A percentile compares a stretch with the other conserved stretches of the same genome.
Evolutionary conservation across 1,140 invertebrate genomes (phyloP).

Genomic region (Leucophenga varia): DNA sequence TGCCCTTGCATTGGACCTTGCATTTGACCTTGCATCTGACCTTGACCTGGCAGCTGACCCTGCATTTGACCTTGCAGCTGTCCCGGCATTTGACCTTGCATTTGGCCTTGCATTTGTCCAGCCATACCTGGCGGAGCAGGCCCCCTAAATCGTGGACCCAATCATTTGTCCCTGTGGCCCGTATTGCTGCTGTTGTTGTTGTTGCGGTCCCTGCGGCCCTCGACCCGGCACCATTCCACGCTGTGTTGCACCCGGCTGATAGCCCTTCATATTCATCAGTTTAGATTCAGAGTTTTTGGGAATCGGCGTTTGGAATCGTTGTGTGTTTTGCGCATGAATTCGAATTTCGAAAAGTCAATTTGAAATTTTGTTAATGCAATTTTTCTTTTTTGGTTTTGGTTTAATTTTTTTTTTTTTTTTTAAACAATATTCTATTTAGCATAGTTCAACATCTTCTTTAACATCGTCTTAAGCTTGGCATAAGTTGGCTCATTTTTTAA

Average conservation of each 20-base stretch:
- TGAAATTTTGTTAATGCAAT: slow-evolving; percentile 49
- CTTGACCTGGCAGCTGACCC: slow-evolving; percentile 17
- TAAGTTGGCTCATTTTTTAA: too few species aligned
- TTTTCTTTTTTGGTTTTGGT: slow-evolving; percentile 28
- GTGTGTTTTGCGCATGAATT: slow-evolving; percentile 31
- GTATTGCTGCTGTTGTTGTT: slow-evolving; percentile 48
- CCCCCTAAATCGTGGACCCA: slow-evolving; percentile 38
- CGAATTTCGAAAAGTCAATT: slow-evolving; percentile 50
- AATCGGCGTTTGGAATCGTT: slow-evolving; percentile 4
- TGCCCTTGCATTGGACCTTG: slow-evolving; percentile 4
- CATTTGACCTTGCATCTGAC: slow-evolving; percentile 33
- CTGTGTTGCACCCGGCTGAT: slow-evolving; percentile 46
- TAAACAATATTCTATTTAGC: slow-evolving; percentile 49
- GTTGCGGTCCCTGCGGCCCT: slow-evolving; percentile 42
- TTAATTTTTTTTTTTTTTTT: slow-evolving; percentile 10
- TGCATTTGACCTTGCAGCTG: slow-evolving; percentile 26
- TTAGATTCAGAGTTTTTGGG: slow-evolving; percentile 16
- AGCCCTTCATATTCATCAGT: slow-evolving; percentile 34
- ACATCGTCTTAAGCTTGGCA: slow-evolving; percentile 43
- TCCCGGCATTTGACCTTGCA: slow-evolving; percentile 12
- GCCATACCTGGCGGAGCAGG: slow-evolving; percentile 25
- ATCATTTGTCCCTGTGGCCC: slow-evolving; percentile 30
- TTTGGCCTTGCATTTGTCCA: slow-evolving; percentile 10
- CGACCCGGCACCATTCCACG: slow-evolving; percentile 53
- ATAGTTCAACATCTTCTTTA: too few species aligned